Conservation (phyloP, 2,797 vertebrate species). For the Ciconia nigra region DNA sequence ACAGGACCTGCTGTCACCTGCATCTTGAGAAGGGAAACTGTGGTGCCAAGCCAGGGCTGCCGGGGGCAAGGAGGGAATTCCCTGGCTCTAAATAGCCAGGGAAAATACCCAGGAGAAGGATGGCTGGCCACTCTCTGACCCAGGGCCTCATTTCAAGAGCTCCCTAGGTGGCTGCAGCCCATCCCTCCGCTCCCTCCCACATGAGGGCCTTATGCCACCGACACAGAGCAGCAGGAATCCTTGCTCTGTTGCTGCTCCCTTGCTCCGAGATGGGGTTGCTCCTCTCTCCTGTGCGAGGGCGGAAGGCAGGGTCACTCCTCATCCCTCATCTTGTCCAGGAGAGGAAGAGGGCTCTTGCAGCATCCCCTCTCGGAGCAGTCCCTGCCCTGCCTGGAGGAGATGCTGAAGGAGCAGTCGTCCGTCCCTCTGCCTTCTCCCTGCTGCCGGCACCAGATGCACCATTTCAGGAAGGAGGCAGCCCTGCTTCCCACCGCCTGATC, state of each 20-base stretch:
- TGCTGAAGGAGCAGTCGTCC: neutral
- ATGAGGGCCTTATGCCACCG: neutral
- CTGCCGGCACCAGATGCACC: neutral
- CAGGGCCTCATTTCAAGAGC: neutral
- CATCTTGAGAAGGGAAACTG: fast-evolving
- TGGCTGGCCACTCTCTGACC: neutral
- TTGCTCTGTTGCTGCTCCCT: neutral
- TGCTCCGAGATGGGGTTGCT: neutral
- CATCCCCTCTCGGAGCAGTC: neutral
- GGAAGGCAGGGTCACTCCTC: neutral
- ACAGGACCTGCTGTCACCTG: neutral
- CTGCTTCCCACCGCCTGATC: neutral
- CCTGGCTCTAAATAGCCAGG: neutral
- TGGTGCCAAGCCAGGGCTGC: neutral
- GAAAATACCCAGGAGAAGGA: neutral
- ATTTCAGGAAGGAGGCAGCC: neutral
- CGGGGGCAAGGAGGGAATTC: neutral
- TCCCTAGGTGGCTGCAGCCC: neutral
- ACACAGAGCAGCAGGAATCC: neutral
- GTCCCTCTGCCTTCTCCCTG: neutral
- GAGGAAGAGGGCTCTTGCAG: neutral
- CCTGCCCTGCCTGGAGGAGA: neutral
- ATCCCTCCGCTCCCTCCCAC: neutral
- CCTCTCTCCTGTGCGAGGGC: neutral
- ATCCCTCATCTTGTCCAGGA: neutral